phyloP scores from a whole-genome alignment of 23 tunicate genomes.

The Ascidia mentula region DNA sequence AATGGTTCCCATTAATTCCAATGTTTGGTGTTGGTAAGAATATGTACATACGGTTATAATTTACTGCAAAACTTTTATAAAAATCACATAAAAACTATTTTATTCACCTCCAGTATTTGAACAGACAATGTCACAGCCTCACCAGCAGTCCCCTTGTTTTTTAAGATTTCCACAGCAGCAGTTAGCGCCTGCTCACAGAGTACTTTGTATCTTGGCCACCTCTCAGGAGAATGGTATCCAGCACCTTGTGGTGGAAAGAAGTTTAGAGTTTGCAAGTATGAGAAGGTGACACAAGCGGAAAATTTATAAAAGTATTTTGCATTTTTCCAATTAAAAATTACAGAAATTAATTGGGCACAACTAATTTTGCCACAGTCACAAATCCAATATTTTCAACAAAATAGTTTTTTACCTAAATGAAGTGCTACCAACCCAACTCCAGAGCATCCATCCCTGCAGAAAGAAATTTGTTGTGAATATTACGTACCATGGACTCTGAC shows the following conservation, averaged over 20 bases:
- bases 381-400: background rate
- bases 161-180: conserved; percentile 29
- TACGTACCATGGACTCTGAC: too few relatives aligned
- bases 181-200: conserved; percentile 48
- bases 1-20: too few relatives aligned
- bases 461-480: background rate
- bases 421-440: conserved; percentile 16
- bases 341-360: too few relatives aligned
- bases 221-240: conserved; percentile 68
- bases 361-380: too few relatives aligned
- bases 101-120: conserved; percentile 53
- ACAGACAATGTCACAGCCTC: conserved; percentile 78
- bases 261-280: too few relatives aligned
- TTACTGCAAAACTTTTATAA: too few relatives aligned
- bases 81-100: background rate
- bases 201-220: conserved; percentile 65
- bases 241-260: conserved; percentile 39
- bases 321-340: too few relatives aligned
- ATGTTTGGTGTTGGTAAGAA: too few relatives aligned
- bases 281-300: too few relatives aligned
- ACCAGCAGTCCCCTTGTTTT: conserved; percentile 67
- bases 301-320: too few relatives aligned
- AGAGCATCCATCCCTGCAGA: background rate
- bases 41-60: too few relatives aligned
- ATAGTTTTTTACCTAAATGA: conserved; percentile 18